Evolutionary conservation across 2,113 vertebrate genomes (phyloP), one percentile per base, ranked within the genome.

Genomic region (Noturus placidus): DNA sequence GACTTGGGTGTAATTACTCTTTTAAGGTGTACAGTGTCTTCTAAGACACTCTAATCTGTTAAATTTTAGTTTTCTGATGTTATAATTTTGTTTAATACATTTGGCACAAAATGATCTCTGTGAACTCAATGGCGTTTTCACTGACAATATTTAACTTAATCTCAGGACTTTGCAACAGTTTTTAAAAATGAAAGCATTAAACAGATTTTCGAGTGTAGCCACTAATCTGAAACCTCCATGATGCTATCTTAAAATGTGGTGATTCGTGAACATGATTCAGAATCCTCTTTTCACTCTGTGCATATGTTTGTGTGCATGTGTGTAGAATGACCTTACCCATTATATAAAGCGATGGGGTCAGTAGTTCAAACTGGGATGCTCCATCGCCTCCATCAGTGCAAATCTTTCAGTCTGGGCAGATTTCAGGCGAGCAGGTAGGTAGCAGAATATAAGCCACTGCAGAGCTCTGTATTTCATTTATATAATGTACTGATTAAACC

Each of bases 231-330:
- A 72, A 42, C 50, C 30, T 57, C 8, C 22, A 56, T 54, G 38
- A 77, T 61, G 22, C 56, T 81, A 38, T 91, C 90, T 95, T 93
- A 92, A 90, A 88, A 89, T 82, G 69, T 52, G 93, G 94, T 93
- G 93, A 94, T 94, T 94, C 93, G 87, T 87, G 89, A 92, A 90
- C 91, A 93, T 94, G 93, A 94, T 93, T 93, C 92, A 92, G 91
- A 95, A 94, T 94, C 93, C 92, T 93, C 92, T 93, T 92, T 93
- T 90, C 90, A 82, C 89, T 65, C 33, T 15, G 38, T 81, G 38
- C 38, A 30, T 85, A 83, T 63, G 30, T 79, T 46, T 91, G 83
- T 22, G 15, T 82, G 14, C 30, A 50, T 80, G 69, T 72, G 82
- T 89, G 69, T 76, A 57, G 54, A 30, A 30, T 83, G 86, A 85